phyloP scores from a whole-genome alignment of 2,113 vertebrate genomes.

The Tringa solitaria region DNA sequence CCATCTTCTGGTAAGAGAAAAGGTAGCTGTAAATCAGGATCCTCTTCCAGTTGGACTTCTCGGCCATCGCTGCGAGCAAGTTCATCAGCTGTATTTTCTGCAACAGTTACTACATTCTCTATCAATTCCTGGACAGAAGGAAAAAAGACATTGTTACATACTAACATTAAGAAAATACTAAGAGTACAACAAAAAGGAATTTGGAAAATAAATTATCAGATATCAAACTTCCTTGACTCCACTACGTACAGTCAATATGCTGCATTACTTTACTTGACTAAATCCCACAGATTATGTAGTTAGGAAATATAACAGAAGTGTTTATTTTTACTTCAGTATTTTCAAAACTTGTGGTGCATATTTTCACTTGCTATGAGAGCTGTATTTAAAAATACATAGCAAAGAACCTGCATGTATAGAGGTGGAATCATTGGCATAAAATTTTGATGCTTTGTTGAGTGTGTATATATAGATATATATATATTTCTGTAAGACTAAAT shows the following conservation, averaged over 20 bases:
- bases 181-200: background rate
- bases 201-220: background rate
- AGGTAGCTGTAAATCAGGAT: constrained; percentile 96
- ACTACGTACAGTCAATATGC: background rate
- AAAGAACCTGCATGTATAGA: background rate
- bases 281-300: background rate
- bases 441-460: background rate
- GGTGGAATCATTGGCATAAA: background rate
- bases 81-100: constrained; percentile 96
- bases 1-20: constrained; percentile 97
- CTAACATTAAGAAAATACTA: background rate
- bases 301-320: background rate
- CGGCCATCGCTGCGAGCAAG: constrained; percentile 93
- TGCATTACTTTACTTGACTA: background rate
- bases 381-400: background rate
- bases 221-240: background rate
- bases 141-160: background rate
- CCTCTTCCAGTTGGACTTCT: constrained; percentile 94
- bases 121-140: constrained; percentile 85
- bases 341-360: background rate
- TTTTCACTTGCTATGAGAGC: background rate
- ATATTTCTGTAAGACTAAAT: background rate
- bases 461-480: background rate
- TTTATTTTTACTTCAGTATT: background rate
- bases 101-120: constrained; percentile 91